These are phyloP conservation scores for Pegea sp. DNA, from an alignment of 23 tunicate genomes.

Conservation along the genomic window DNA sequence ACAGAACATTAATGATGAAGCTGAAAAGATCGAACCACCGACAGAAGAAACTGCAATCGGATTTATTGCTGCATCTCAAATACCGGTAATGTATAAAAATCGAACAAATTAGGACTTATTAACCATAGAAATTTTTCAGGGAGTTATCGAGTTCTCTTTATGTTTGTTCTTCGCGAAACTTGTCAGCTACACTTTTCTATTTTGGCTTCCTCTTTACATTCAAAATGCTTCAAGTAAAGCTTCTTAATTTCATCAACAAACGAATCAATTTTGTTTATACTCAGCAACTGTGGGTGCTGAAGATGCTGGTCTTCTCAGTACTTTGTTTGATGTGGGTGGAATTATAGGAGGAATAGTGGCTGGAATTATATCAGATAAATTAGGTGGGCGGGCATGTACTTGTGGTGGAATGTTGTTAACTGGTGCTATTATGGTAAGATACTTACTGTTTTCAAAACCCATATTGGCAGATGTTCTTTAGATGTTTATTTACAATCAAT, in stretches of 20 bases:
- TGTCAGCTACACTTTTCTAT: constrained; percentile 89
- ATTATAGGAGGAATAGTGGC: constrained; percentile 83
- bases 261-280: neutral
- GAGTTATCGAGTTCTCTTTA: constrained; percentile 72
- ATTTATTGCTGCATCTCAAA: constrained; percentile 21
- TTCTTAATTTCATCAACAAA: neutral
- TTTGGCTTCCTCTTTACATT: constrained; percentile 79
- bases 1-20: too few species aligned
- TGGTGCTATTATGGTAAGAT: constrained; percentile 63
- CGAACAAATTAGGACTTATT: too few species aligned
- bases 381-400: constrained; percentile 40
- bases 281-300: constrained; percentile 22
- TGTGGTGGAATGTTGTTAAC: constrained; percentile 61
- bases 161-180: constrained; percentile 75
- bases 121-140: too few species aligned
- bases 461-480: neutral
- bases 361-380: constrained; percentile 39
- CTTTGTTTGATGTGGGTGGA: constrained; percentile 83
- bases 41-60: constrained; percentile 20
- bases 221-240: too few species aligned
- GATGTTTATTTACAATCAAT: constrained; percentile 64
- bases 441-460: neutral
- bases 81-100: constrained; percentile 70
- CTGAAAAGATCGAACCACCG: neutral
- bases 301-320: constrained; percentile 49